Conservation (phyloP, 1,140 invertebrate species). For the Helicoverpa zea region DNA sequence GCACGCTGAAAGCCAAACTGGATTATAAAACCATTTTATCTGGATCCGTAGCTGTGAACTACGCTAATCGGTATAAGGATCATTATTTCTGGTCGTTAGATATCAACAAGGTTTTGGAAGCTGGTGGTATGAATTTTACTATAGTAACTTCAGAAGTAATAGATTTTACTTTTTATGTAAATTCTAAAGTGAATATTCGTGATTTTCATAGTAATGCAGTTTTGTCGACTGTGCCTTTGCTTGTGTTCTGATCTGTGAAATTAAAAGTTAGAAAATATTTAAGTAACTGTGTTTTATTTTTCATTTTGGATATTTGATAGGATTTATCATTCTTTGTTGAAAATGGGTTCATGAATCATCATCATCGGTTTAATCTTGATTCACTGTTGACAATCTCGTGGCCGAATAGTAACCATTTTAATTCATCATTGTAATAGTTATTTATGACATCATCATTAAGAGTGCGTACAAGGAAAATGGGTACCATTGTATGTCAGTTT, state of each 20-base stretch:
- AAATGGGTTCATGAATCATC: too few species aligned
- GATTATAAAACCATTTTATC: slow-evolving; percentile 13
- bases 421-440: too few species aligned
- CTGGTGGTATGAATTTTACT: neutral
- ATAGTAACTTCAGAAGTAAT: neutral
- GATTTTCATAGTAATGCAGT: neutral
- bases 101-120: neutral
- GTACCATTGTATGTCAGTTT: too few species aligned
- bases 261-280: too few species aligned
- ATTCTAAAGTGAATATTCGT: neutral
- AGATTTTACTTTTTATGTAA: neutral
- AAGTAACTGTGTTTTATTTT: too few species aligned
- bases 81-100: slow-evolving; percentile 33
- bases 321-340: too few species aligned
- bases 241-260: neutral
- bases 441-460: too few species aligned
- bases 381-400: too few species aligned
- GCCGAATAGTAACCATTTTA: too few species aligned
- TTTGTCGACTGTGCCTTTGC: neutral
- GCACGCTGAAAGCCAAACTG: neutral
- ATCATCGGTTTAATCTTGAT: too few species aligned
- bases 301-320: too few species aligned
- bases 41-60: slow-evolving; percentile 23
- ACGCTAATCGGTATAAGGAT: neutral
- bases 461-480: too few species aligned